Conservation (phyloP, 2,113 vertebrate species). For the Diphyllodes magnificus region DNA sequence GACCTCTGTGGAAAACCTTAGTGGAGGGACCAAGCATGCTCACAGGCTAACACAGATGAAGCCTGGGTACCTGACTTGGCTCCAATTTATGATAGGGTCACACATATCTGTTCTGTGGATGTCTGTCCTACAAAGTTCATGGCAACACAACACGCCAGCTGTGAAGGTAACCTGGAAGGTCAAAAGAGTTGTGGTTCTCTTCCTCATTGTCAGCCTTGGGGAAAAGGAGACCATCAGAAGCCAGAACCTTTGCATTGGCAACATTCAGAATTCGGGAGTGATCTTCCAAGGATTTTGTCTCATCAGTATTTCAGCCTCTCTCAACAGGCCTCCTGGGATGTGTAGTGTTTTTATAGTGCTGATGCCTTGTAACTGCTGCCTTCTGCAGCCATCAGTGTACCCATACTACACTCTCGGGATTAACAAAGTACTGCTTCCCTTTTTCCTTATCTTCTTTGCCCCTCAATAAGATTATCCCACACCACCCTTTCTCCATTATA, state of each 20-base stretch:
- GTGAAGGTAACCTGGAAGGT: neutral
- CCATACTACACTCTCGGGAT: neutral
- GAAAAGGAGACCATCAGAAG: neutral
- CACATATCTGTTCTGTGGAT: neutral
- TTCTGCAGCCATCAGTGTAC: neutral
- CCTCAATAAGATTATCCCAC: neutral
- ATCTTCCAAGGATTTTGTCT: neutral
- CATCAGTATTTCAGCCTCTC: neutral
- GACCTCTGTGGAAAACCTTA: neutral
- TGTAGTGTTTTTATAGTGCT: neutral
- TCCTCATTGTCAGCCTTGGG: neutral
- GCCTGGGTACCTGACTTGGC: neutral
- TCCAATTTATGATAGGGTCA: neutral
- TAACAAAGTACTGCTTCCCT: neutral
- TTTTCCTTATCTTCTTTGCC: neutral
- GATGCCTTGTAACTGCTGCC: neutral
- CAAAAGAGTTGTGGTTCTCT: neutral
- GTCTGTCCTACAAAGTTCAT: neutral
- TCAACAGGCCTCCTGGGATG: neutral
- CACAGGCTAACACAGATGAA: neutral
- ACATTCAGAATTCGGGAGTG: neutral
- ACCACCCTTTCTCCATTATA: neutral
- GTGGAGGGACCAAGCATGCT: neutral
- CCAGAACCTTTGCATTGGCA: neutral
- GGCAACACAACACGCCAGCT: accelerated